Conservation (phyloP, 2,113 vertebrate species). For the Nothoprocta perdicaria region DNA sequence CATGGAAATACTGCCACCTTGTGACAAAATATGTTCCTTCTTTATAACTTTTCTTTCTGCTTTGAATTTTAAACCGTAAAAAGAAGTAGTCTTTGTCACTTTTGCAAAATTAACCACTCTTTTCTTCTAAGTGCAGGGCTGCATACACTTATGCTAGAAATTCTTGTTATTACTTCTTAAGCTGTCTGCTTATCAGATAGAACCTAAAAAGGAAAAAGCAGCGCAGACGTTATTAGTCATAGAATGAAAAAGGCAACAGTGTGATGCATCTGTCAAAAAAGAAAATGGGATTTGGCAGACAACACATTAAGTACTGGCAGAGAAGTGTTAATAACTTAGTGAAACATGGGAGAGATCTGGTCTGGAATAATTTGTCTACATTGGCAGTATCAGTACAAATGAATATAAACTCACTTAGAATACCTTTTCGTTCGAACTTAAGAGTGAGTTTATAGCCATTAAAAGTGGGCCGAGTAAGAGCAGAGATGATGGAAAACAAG, state of each 20-base stretch:
- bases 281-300: background rate
- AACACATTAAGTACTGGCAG: background rate
- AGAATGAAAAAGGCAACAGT: background rate
- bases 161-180: background rate
- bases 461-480: background rate
- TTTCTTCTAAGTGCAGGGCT: background rate
- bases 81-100: background rate
- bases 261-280: background rate
- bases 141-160: background rate
- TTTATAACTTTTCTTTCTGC: background rate
- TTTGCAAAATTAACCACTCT: background rate
- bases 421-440: background rate
- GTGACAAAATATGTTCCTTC: background rate
- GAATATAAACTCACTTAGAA: background rate
- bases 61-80: background rate
- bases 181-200: background rate
- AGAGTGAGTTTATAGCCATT: background rate
- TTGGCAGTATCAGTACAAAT: background rate
- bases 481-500: background rate
- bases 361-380: background rate
- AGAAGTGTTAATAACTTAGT: background rate
- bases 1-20: slow-evolving; percentile 22
- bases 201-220: background rate
- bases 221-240: background rate
- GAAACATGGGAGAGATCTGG: background rate